Evolutionary conservation across 2,888 invertebrate species (phyloP), one percentile per base, ranked within the genome.

Genomic region (Latrodectus hesperus): DNA sequence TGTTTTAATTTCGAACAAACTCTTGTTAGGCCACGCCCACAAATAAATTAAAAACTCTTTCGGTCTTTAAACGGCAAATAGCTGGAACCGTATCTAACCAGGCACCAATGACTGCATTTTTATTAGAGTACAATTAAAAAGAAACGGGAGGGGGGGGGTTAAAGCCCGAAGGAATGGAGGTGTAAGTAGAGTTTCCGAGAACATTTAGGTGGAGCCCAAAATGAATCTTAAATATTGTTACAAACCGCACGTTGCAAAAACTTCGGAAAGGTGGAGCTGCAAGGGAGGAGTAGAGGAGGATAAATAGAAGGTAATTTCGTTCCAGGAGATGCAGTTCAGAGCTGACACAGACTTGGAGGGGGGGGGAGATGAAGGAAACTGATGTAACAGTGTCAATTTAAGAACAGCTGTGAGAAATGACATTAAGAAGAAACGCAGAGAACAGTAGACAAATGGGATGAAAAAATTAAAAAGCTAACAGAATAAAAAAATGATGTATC

Each of bases 141-240:
- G 64, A 49, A 38, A 12, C 6, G n/a, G n/a, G 64, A 49, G 64
- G 38, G 49, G 49, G 64, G 17, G 3, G 10, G n/a, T n/a, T 26
- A 64, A 17, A 17, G 64, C 64, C 12, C 68, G 26, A 22, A 17
- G 14, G 68, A 68, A 26, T 22, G 68, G 38, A 26, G 38, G 38
- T 38, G 38, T 38, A 38, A 38, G 38, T 38, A 1, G 4, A 38
- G 38, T n/a, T 64, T n/a, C 55, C 22, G n/a, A 38, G 17, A 65
- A 14, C 17, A 16, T 52, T 53, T 71, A 71, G 79, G 79, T 71
- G 79, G 79, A 68, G 79, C 51, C 71, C 79, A 79, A 79, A 38
- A 70, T 49, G 70, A 79, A 60, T 38, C 71, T 55, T 71, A 71
- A 60, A 70, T 49, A 68, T 67, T 77, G n/a, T 60, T 60, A 60